Conservation (phyloP, 92 coral and sea anemone species). For the Meandrina meandrites region DNA sequence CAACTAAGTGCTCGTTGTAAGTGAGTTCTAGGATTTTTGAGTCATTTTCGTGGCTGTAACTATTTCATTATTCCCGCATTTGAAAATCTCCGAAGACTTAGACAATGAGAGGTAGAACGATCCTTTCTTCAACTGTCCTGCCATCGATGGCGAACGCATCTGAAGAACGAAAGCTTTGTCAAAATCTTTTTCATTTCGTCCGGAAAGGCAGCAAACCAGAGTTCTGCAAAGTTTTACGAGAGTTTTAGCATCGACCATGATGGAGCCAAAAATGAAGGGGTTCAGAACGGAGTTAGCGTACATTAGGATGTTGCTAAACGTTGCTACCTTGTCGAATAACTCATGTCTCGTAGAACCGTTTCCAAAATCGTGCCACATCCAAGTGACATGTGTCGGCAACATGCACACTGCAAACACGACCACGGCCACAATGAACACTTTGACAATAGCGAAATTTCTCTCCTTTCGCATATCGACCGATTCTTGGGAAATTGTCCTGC, state of each 20-base stretch:
- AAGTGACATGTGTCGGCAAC: slow-evolving; percentile 83
- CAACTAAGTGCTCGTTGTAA: not conserved
- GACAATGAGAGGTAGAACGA: slow-evolving; percentile 19
- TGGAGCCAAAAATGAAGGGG: slow-evolving; percentile 88
- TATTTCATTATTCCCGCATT: not conserved
- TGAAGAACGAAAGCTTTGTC: slow-evolving; percentile 7
- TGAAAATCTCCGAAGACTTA: slow-evolving; percentile 5
- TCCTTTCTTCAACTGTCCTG: slow-evolving; percentile 1
- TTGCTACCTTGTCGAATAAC: slow-evolving; percentile 59
- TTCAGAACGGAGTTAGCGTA: slow-evolving; percentile 83
- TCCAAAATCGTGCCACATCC: slow-evolving; percentile 93
- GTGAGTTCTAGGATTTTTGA: not conserved
- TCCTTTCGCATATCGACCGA: slow-evolving; percentile 48
- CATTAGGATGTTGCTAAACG: slow-evolving; percentile 75
- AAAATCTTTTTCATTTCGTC: not conserved
- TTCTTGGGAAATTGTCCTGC: slow-evolving; percentile 37
- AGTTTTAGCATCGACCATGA: slow-evolving; percentile 31
- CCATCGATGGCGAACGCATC: slow-evolving; percentile 17
- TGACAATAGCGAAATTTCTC: slow-evolving; percentile 77
- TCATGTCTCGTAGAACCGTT: slow-evolving; percentile 40
- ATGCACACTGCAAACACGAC: slow-evolving; percentile 84
- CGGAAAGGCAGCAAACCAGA: slow-evolving; percentile 3
- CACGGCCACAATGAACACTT: slow-evolving; percentile 83
- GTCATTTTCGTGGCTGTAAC: slow-evolving; percentile 19
- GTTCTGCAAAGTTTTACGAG: slow-evolving; percentile 9